Conservation (phyloP, 1,140 invertebrate species). For the Hyles euphorbiae region DNA sequence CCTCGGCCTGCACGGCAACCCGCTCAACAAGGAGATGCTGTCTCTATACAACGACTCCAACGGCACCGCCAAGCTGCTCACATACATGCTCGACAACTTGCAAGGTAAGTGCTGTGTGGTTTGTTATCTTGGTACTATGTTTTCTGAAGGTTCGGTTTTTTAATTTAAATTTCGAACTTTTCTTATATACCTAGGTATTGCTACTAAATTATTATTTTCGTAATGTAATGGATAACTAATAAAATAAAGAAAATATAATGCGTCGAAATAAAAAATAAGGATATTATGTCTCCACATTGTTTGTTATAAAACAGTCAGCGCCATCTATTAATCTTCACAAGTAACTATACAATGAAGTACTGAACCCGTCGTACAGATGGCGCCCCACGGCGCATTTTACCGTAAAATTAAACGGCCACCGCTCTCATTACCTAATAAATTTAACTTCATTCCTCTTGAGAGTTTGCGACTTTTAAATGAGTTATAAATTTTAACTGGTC, state of each 20-base stretch:
- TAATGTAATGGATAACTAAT: too few relatives aligned
- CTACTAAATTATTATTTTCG: too few relatives aligned
- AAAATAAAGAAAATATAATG: too few relatives aligned
- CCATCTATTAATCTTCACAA: conserved; percentile 10
- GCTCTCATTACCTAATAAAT: conserved; percentile 13
- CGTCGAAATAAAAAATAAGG: too few relatives aligned
- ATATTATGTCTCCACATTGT: too few relatives aligned
- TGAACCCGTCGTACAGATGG: too few relatives aligned
- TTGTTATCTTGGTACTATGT: background rate
- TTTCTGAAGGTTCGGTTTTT: too few relatives aligned
- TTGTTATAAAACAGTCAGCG: conserved; percentile 4
- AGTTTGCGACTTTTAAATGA: conserved; percentile 2
- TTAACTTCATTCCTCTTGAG: conserved; percentile 15
- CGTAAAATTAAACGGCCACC: background rate
- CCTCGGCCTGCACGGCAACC: conserved; percentile 94
- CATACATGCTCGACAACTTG: conserved; percentile 95
- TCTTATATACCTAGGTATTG: too few relatives aligned
- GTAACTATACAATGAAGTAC: too few relatives aligned
- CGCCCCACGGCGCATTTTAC: too few relatives aligned
- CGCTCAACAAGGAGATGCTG: conserved; percentile 93
- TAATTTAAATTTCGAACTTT: background rate
- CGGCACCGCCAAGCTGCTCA: conserved; percentile 94
- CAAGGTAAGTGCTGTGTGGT: conserved; percentile 82
- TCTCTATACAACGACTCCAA: conserved; percentile 94
- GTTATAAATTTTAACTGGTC: conserved; percentile 14